A percentile compares a stretch with the other conserved stretches of the same genome.
Conservation (phyloP, 2,113 vertebrate genomes). For the human (Homo sapiens) region DNA sequence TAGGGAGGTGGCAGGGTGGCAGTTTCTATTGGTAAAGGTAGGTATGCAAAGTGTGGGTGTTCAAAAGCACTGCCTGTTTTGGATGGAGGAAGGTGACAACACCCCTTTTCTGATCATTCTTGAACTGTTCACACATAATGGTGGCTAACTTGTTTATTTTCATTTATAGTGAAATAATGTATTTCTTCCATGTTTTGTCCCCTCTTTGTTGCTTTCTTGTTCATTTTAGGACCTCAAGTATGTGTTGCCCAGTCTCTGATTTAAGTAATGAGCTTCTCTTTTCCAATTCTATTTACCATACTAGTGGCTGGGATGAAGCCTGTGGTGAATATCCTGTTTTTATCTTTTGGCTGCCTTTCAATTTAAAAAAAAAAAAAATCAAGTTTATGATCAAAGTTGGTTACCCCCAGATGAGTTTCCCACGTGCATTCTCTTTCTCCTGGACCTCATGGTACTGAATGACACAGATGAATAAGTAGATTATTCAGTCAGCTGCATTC, state of each 20-base stretch:
- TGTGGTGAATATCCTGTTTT: not conserved
- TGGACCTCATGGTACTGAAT: not conserved
- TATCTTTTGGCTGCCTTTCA: not conserved
- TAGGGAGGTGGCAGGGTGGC: constrained; percentile 40
- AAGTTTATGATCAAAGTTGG: constrained; percentile 15
- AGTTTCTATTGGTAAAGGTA: constrained; percentile 63
- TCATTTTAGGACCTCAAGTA: not conserved
- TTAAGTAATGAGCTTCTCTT: constrained; percentile 2
- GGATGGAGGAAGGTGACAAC: constrained; percentile 7
- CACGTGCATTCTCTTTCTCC: not conserved
- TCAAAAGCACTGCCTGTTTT: constrained; percentile 23
- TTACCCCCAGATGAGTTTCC: not conserved
- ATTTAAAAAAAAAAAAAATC: not conserved
- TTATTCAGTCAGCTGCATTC: not conserved
- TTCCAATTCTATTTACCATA: constrained; percentile 23
- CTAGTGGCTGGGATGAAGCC: not conserved
- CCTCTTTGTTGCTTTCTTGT: not conserved
- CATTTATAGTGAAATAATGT: constrained; percentile 26
- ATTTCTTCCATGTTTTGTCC: constrained; percentile 18
- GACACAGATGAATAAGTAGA: constrained; percentile 21
- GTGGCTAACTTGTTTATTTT: not conserved
- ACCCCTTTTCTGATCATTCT: not conserved
- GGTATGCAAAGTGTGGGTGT: constrained; percentile 52
- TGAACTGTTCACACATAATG: constrained; percentile 5
- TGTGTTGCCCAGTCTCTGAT: not conserved